Percentiles rank a stretch among this genome's conserved stretches.
Evolutionary conservation across 2,888 invertebrate genomes (phyloP).

Genomic region (Meiosimyza decipiens): DNA sequence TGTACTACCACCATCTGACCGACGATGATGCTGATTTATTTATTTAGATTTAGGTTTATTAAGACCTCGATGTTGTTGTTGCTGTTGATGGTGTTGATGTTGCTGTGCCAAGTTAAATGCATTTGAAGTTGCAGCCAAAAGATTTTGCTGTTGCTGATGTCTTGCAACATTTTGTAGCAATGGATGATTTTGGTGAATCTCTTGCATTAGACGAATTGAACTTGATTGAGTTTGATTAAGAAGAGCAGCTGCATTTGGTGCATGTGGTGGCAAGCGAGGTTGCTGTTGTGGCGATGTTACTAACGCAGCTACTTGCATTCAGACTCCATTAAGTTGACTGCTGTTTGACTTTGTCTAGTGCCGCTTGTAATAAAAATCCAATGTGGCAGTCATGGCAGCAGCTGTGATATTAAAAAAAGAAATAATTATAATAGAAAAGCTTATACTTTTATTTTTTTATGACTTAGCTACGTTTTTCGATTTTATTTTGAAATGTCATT

Average conservation of each 20-base stretch:
- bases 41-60: constrained; percentile 47
- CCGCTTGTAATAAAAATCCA: constrained; percentile 70
- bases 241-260: constrained; percentile 49
- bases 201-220: constrained; percentile 64
- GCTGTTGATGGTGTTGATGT: constrained; percentile 52
- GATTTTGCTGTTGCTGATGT: constrained; percentile 45
- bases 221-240: constrained; percentile 52
- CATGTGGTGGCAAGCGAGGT: constrained; percentile 64
- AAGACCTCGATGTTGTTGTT: constrained; percentile 43
- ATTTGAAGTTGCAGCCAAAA: constrained; percentile 52
- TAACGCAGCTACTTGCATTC: constrained; percentile 67
- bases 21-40: constrained; percentile 42
- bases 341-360: constrained; percentile 70
- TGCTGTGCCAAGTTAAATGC: constrained; percentile 36
- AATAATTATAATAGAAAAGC: no score
- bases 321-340: constrained; percentile 71
- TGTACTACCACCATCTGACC: constrained; percentile 50
- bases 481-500: no score
- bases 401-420: no score
- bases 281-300: constrained; percentile 56
- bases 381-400: no score
- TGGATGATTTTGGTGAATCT: constrained; percentile 67
- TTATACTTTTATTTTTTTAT: no score
- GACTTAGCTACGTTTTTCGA: no score
- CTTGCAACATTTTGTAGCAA: constrained; percentile 58